These are phyloP conservation scores for Diplazon laetatorius DNA, from an alignment of 2,888 invertebrate genomes.

Conservation along the genomic window DNA sequence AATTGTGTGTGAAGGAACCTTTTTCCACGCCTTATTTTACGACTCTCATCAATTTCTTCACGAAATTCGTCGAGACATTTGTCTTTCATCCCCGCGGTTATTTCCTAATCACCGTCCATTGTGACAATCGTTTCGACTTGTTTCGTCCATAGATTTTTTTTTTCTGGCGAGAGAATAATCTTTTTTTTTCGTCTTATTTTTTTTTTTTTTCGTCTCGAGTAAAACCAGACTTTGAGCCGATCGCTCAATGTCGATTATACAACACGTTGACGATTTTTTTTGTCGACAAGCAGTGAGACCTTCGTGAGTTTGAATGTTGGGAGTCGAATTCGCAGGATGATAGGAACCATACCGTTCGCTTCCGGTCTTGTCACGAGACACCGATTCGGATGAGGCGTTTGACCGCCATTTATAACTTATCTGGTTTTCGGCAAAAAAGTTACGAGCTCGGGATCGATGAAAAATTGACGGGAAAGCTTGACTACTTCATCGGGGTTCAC, in stretches of 20 bases:
- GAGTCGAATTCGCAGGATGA: slow-evolving; percentile 55
- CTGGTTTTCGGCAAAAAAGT: slow-evolving; percentile 5
- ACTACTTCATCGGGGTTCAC: too few relatives aligned
- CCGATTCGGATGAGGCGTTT: background rate
- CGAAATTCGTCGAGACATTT: slow-evolving; percentile 40
- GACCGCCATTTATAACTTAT: slow-evolving; percentile 24
- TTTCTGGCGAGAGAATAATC: too few relatives aligned
- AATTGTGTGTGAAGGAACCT: slow-evolving; percentile 8
- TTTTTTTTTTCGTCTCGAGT: background rate
- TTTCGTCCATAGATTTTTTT: too few relatives aligned
- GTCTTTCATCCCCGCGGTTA: background rate
- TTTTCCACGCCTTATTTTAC: slow-evolving; percentile 55
- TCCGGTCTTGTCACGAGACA: slow-evolving; percentile 48
- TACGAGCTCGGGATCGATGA: too few relatives aligned
- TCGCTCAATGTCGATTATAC: slow-evolving; percentile 31
- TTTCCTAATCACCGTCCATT: slow-evolving; percentile 41
- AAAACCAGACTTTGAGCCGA: slow-evolving; percentile 7
- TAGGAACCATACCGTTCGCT: slow-evolving; percentile 27
- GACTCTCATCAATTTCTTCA: slow-evolving; percentile 48
- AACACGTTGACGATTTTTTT: slow-evolving; percentile 51
- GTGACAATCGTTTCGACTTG: slow-evolving; percentile 47
- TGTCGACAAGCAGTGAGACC: background rate
- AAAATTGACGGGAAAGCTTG: too few relatives aligned
- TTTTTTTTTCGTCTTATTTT: too few relatives aligned
- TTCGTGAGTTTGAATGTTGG: too few relatives aligned